Evolutionary conservation across 2,797 vertebrate species (phyloP).

Genomic region (Halcyon chelicuti): DNA sequence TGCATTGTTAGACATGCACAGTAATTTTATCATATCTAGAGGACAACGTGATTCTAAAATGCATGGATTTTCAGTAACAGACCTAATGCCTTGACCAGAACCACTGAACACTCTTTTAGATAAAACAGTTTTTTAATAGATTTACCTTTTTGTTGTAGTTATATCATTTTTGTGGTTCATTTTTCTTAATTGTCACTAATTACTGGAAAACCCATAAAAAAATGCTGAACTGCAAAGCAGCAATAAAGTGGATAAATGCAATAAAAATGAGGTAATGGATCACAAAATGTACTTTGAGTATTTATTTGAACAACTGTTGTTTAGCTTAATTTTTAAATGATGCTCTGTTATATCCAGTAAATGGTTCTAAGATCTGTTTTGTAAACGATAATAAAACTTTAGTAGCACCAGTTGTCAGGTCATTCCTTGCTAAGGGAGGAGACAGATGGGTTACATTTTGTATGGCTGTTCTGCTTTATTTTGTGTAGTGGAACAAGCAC

Average conservation of each 20-base stretch:
- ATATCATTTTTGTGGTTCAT: not conserved
- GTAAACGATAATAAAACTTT: conserved; percentile 24
- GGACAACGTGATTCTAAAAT: not conserved
- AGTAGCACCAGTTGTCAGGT: not conserved
- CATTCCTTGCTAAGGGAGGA: not conserved
- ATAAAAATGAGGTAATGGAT: conserved; percentile 54
- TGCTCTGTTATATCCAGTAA: not conserved
- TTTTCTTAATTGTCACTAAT: conserved; percentile 16
- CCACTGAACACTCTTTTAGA: not conserved
- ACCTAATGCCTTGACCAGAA: not conserved
- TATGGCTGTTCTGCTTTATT: not conserved
- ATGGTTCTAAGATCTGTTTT: conserved; percentile 27
- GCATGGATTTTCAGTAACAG: not conserved
- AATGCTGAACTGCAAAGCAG: conserved; percentile 6
- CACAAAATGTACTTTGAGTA: conserved; percentile 6
- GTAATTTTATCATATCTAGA: not conserved
- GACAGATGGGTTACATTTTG: not conserved
- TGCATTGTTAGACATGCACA: not conserved
- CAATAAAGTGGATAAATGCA: conserved; percentile 22
- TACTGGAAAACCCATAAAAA: conserved; percentile 17
- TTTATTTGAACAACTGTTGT: conserved; percentile 33
- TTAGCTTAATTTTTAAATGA: conserved; percentile 47
- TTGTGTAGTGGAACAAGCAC: not conserved
- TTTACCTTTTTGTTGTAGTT: not conserved
- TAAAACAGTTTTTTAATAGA: not conserved